Conservation (phyloP, 1,140 invertebrate species). For the Halotydeus destructor region DNA sequence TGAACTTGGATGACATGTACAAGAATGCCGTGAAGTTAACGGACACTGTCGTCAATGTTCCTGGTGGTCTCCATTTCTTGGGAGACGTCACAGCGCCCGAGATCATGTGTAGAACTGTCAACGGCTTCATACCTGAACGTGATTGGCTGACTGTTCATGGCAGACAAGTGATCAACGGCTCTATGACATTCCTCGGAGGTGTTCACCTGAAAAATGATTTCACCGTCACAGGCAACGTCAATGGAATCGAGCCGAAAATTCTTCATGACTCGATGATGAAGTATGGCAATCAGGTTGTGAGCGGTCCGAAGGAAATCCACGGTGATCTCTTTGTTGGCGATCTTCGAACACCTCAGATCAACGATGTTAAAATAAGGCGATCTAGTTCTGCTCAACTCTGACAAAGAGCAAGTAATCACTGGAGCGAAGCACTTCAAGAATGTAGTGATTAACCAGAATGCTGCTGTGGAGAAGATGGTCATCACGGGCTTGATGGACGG, state of each 20-base stretch:
- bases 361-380: constrained; percentile 11
- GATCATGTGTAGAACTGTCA: constrained; percentile 9
- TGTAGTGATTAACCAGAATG: not conserved
- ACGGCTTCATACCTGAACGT: constrained; percentile 3
- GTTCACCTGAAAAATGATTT: constrained; percentile 7
- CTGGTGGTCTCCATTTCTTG: constrained; percentile 7
- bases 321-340: constrained; percentile 6
- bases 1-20: constrained; percentile 8
- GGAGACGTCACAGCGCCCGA: not conserved
- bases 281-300: constrained; percentile 9
- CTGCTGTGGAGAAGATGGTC: not conserved
- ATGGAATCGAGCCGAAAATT: constrained; percentile 6
- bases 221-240: constrained; percentile 1
- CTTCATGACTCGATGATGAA: constrained; percentile 9
- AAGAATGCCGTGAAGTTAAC: constrained; percentile 8
- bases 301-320: not conserved
- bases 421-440: constrained; percentile 10
- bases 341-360: constrained; percentile 5
- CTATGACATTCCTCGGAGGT: constrained; percentile 5
- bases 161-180: constrained; percentile 6
- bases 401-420: constrained; percentile 6
- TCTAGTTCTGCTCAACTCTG: constrained; percentile 9
- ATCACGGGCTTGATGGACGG: not conserved
- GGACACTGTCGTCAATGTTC: not conserved
- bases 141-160: constrained; percentile 11